Percentiles rank a stretch among this genome's conserved stretches.
phyloP scores from a whole-genome alignment of 1,140 invertebrate species.

The Zophobas atratus region DNA sequence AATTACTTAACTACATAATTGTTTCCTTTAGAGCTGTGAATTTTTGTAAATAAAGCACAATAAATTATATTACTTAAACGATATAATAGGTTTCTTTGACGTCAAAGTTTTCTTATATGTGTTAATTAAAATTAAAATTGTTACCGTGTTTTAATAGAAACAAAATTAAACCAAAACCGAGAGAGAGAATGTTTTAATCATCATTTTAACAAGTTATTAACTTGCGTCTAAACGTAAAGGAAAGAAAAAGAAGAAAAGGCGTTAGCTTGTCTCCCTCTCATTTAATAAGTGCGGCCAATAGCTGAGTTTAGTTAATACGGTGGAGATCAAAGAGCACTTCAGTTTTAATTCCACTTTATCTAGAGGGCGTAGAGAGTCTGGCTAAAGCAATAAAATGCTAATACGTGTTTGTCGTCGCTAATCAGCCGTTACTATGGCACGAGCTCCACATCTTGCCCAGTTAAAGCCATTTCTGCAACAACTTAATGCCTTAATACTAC shows the following conservation, averaged over 20 bases:
- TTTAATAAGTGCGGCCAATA: constrained; percentile 66
- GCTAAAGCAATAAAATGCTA: constrained; percentile 71
- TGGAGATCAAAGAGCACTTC: constrained; percentile 67
- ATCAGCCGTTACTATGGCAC: constrained; percentile 64
- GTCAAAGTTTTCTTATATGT: constrained; percentile 57
- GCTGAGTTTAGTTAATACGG: constrained; percentile 67
- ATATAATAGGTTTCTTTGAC: constrained; percentile 50
- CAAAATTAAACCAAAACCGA: constrained; percentile 64
- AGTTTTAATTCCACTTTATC: constrained; percentile 69
- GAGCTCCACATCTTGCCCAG: constrained; percentile 36
- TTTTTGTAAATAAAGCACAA: constrained; percentile 67
- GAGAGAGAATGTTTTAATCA: constrained; percentile 61
- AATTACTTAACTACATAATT: constrained; percentile 50
- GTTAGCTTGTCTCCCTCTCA: constrained; percentile 58
- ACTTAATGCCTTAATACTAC: not conserved
- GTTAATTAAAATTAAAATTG: constrained; percentile 63
- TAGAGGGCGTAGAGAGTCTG: constrained; percentile 66
- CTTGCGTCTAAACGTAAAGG: constrained; percentile 48
- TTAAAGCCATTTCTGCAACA: not conserved
- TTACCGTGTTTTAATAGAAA: constrained; percentile 61
- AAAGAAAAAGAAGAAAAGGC: constrained; percentile 37
- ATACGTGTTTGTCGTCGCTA: constrained; percentile 70
- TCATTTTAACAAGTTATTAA: constrained; percentile 64
- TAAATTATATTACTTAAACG: constrained; percentile 60
- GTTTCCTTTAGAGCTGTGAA: constrained; percentile 65